phyloP scores from a whole-genome alignment of 1,140 invertebrate species.

The Diabrotica undecimpunctata region DNA sequence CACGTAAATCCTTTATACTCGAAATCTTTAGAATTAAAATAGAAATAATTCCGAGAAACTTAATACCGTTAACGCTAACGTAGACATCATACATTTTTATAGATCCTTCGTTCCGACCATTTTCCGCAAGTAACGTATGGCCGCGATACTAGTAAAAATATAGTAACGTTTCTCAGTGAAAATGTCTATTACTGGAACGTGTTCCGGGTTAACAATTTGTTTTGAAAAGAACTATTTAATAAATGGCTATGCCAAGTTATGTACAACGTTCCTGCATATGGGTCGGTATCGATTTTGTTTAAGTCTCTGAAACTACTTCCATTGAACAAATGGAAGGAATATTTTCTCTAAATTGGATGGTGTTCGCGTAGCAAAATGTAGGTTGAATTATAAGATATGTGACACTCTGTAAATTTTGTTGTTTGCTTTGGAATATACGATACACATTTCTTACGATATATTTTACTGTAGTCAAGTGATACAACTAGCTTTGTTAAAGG shows the following conservation, averaged over 20 bases:
- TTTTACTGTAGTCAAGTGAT: too few species aligned
- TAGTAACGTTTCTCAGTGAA: constrained; percentile 8
- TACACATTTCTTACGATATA: too few species aligned
- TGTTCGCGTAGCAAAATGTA: too few species aligned
- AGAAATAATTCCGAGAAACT: neutral
- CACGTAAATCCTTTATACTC: too few species aligned
- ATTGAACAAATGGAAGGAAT: neutral
- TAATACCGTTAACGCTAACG: neutral
- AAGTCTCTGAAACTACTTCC: neutral
- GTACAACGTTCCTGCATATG: neutral
- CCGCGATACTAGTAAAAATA: neutral
- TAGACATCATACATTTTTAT: constrained; percentile 21
- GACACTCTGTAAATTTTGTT: too few species aligned
- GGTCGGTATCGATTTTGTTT: neutral
- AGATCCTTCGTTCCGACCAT: neutral
- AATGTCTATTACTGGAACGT: constrained; percentile 1
- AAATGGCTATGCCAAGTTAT: constrained; percentile 3
- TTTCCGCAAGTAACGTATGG: constrained; percentile 6
- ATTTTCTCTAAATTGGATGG: too few species aligned
- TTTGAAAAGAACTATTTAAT: constrained; percentile 5
- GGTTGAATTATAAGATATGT: too few species aligned
- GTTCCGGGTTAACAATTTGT: constrained; percentile 6
- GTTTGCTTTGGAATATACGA: too few species aligned
- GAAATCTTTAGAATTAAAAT: too few species aligned
- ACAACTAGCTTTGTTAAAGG: too few species aligned